Conservation (phyloP, 2,888 invertebrate genomes). For the Eilema griseolum region DNA sequence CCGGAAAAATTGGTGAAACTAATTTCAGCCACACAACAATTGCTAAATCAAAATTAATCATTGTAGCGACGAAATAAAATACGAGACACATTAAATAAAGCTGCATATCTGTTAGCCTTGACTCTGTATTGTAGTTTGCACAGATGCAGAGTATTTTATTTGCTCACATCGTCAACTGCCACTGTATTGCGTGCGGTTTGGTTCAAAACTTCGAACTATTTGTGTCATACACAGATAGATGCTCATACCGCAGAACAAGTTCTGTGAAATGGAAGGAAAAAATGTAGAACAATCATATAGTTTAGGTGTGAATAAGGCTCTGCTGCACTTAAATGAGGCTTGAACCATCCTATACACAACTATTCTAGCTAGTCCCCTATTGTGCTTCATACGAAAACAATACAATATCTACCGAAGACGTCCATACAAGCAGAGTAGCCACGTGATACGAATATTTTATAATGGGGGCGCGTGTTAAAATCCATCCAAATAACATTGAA, state of each 20-base stretch:
- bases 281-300: neutral
- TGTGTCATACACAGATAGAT: neutral
- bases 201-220: neutral
- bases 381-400: constrained; percentile 23
- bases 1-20: neutral
- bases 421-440: constrained; percentile 23
- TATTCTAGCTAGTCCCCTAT: constrained; percentile 5
- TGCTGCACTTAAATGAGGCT: constrained; percentile 1
- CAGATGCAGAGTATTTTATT: neutral
- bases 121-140: neutral
- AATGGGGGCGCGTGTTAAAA: neutral
- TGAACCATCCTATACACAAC: neutral
- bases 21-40: neutral
- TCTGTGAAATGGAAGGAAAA: neutral
- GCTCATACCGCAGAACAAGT: neutral
- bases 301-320: neutral
- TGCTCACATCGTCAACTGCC: neutral
- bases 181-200: neutral
- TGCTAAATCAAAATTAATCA: no score
- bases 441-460: constrained; percentile 40
- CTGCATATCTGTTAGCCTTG: neutral
- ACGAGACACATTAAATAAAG: neutral
- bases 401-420: constrained; percentile 17
- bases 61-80: neutral
- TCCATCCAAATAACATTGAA: neutral